Evolutionary conservation across 2,888 invertebrate species (phyloP), one percentile per base, ranked within the genome.

Genomic region (Rambutsinella grinnellia): DNA sequence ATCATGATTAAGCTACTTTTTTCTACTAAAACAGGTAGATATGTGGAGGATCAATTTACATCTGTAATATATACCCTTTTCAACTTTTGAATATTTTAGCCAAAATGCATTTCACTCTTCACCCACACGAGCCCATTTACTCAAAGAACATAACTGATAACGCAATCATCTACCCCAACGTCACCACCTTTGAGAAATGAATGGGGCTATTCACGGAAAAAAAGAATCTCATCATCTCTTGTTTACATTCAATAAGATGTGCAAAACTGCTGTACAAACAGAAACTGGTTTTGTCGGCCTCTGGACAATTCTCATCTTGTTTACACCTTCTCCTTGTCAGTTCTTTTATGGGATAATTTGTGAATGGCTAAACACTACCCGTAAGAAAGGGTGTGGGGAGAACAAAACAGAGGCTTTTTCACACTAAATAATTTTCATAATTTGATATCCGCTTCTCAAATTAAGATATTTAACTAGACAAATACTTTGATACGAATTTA

Each of bases 221-320:
- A 62, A 26, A 47, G 28, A 70, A 67, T 56, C 68, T 75, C 62
- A 27, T 74, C 67, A 53, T 21, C 26, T 46, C 76, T 71, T 76
- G 76, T 70, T 70, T 76, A 76, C 76, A 76, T n/a, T 26, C 51
- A 70, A 70, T 65, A 76, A 63, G 51, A 70, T 67, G 76, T 67
- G 71, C 71, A 61, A 76, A 76, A 71, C 46, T 63, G 56, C 65
- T 61, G 67, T 60, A 54, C 66, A 71, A 76, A 76, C 36, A 36
- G 13, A 36, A 36, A 36, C 76, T 71, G 71, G 76, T 76, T 76
- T 76, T 56, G 66, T 76, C 76, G 70, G 76, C 76, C 76, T 36
- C 76, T 76, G 76, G 71, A 76, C 76, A 76, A 70, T 76, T 76
- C 63, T 76, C 68, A 47, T 75, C 57, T n/a, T 75, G 75, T 75